Evolutionary conservation across 2,888 invertebrate genomes (phyloP).

Genomic region (Chaitophorus viminalis): DNA sequence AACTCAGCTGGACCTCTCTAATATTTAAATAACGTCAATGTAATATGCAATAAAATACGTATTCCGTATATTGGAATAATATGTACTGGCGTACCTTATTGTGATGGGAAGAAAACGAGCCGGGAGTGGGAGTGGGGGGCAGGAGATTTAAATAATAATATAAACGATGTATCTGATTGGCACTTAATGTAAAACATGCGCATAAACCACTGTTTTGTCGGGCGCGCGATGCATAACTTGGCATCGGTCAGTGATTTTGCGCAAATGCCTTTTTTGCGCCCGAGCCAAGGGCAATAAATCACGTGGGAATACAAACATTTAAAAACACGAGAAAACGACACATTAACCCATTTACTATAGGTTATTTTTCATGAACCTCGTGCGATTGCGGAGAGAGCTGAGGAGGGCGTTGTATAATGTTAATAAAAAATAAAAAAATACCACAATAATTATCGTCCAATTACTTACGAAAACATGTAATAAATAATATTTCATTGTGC

Average conservation of each 20-base stretch:
- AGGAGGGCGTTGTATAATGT: not conserved
- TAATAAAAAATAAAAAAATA: conserved; percentile 25
- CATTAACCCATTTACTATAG: conserved; percentile 49
- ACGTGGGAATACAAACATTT: conserved; percentile 34
- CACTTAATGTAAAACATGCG: conserved; percentile 49
- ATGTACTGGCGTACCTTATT: no score
- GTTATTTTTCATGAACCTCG: conserved; percentile 18
- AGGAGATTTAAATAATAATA: conserved; percentile 8
- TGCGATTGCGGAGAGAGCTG: not conserved
- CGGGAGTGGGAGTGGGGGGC: no score
- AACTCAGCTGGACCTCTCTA: not conserved
- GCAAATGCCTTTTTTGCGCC: conserved; percentile 62
- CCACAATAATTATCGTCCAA: conserved; percentile 40
- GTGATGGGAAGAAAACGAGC: not conserved
- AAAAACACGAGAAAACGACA: conserved; percentile 50
- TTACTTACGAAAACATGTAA: conserved; percentile 35
- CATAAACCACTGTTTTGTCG: conserved; percentile 36
- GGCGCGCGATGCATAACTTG: conserved; percentile 22
- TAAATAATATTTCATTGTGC: conserved; percentile 41
- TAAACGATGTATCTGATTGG: conserved; percentile 51
- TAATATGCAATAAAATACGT: not conserved
- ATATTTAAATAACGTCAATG: not conserved
- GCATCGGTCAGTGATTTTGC: conserved; percentile 43
- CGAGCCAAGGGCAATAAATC: conserved; percentile 60
- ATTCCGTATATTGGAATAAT: not conserved